phyloP scores from a whole-genome alignment of 2,113 vertebrate genomes.

The Sarotherodon lohbergeri region DNA sequence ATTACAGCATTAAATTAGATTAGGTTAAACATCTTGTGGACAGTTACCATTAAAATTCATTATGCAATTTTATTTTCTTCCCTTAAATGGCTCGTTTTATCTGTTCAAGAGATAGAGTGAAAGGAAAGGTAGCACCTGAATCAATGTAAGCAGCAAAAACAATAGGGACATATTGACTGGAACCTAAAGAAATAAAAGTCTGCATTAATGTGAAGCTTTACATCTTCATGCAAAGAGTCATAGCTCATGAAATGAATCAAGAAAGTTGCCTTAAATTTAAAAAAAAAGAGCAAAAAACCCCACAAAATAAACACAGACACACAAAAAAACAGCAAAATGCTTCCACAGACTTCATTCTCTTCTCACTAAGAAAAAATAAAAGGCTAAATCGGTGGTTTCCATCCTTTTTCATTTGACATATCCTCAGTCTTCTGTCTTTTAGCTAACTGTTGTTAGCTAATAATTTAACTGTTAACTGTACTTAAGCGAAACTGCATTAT shows the following conservation, averaged over 20 bases:
- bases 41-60: slow-evolving; percentile 1
- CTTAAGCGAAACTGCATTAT: neutral
- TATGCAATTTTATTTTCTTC: neutral
- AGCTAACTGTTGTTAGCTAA: neutral
- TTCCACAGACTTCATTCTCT: neutral
- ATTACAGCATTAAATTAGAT: neutral
- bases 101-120: neutral
- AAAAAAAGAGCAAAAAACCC: neutral
- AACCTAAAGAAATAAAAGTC: neutral
- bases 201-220: neutral
- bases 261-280: slow-evolving; percentile 13
- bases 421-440: neutral
- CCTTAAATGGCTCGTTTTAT: neutral
- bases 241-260: neutral
- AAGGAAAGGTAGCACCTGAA: neutral
- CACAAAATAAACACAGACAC: neutral
- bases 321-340: neutral
- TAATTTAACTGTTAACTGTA: neutral
- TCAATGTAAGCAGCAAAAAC: neutral
- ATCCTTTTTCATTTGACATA: neutral
- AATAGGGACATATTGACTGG: neutral
- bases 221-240: neutral
- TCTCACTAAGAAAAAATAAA: neutral
- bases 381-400: neutral
- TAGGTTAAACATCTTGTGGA: neutral